These are phyloP conservation scores for Philypnodon macrostomus DNA, from an alignment of 2,797 vertebrate species.

Conservation along the genomic window DNA sequence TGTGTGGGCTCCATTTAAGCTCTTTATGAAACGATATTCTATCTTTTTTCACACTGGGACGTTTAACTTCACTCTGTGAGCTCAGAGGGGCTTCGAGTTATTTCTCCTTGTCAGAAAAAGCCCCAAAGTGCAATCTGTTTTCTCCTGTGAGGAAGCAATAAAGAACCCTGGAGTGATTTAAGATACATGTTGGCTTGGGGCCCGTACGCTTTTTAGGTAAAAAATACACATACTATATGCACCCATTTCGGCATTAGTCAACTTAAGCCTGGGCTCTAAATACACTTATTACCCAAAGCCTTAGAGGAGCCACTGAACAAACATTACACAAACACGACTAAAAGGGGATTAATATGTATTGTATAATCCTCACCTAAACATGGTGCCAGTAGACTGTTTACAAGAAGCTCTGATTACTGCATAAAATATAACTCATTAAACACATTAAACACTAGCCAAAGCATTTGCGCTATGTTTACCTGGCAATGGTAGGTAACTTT, in stretches of 20 bases:
- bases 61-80: slow-evolving; percentile 36
- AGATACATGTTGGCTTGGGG: slow-evolving; percentile 45
- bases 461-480: no score
- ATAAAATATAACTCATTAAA: no score
- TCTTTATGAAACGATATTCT: slow-evolving; percentile 66
- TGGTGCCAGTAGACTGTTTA: slow-evolving; percentile 43
- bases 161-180: slow-evolving; percentile 61
- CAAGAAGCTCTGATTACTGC: no score
- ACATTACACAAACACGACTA: slow-evolving; percentile 55
- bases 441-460: no score
- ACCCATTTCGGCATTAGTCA: slow-evolving; percentile 40
- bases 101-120: slow-evolving; percentile 51
- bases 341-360: slow-evolving; percentile 54
- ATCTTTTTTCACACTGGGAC: slow-evolving; percentile 46
- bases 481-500: no score
- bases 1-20: slow-evolving; percentile 56
- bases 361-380: slow-evolving; percentile 58
- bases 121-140: slow-evolving; percentile 57
- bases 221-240: slow-evolving; percentile 29
- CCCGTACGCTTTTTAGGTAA: slow-evolving; percentile 48
- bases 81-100: slow-evolving; percentile 37
- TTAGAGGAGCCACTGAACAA: slow-evolving; percentile 37
- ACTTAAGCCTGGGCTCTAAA: slow-evolving; percentile 38
- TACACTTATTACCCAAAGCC: slow-evolving; percentile 43
- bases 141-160: slow-evolving; percentile 63